phyloP scores from a whole-genome alignment of 2,113 vertebrate species.

The Trematomus loennbergii region DNA sequence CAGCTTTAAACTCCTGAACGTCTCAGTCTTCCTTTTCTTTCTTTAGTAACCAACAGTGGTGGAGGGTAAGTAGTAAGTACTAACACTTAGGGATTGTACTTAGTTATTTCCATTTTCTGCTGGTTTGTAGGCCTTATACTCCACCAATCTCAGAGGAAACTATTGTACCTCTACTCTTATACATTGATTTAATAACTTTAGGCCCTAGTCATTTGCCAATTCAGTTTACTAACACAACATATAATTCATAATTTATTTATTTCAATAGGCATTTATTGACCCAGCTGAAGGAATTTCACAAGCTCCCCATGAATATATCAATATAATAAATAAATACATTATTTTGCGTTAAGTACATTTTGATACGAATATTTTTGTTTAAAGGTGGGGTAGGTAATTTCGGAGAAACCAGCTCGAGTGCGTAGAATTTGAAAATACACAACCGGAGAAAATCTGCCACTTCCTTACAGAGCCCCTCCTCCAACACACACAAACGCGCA shows the following conservation, averaged over 20 bases:
- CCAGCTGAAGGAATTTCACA: neutral
- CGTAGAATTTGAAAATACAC: too few species aligned
- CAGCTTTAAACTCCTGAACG: neutral
- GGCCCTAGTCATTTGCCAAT: neutral
- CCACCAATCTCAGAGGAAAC: neutral
- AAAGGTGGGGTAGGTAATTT: too few species aligned
- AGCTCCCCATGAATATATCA: too few species aligned
- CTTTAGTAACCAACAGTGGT: neutral
- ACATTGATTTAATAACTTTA: neutral
- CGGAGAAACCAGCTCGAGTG: too few species aligned
- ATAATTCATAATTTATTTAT: neutral
- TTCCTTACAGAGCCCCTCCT: too few species aligned
- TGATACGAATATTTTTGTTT: neutral
- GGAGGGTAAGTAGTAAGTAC: neutral
- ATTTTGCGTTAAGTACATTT: too few species aligned
- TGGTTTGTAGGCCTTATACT: neutral
- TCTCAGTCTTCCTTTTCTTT: neutral
- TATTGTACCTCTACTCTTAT: neutral
- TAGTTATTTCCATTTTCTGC: neutral
- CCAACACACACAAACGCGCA: too few species aligned
- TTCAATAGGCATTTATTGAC: neutral
- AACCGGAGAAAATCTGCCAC: too few species aligned
- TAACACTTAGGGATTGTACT: neutral
- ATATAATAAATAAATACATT: too few species aligned
- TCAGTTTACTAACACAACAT: neutral